phyloP scores from a whole-genome alignment of 2,113 vertebrate species.

The Phalacrocorax carbo region DNA sequence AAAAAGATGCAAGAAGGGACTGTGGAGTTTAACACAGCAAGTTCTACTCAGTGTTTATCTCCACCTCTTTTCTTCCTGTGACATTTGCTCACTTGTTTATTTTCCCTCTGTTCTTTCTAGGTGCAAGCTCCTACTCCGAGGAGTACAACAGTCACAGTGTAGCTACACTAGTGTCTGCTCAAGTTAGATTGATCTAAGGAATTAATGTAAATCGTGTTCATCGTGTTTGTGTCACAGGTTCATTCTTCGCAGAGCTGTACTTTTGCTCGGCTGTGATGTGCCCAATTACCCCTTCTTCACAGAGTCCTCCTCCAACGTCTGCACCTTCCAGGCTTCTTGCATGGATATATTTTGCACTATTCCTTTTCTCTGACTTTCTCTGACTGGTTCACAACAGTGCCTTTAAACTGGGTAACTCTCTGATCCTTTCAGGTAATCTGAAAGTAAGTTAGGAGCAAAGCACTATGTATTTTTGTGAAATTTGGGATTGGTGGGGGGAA shows the following conservation, averaged over 20 bases:
- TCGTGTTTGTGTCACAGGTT: background rate
- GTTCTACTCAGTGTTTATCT: background rate
- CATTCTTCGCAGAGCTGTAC: background rate
- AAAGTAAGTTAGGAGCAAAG: background rate
- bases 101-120: background rate
- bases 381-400: background rate
- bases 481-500: accelerated
- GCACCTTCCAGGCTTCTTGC: background rate
- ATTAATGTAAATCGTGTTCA: background rate
- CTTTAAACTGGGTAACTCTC: background rate
- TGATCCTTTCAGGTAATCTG: background rate
- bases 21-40: background rate
- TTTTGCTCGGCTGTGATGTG: background rate
- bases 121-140: background rate
- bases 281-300: background rate
- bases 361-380: background rate
- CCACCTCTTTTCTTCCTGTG: background rate
- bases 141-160: background rate
- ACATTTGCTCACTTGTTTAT: background rate
- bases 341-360: background rate
- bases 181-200: background rate
- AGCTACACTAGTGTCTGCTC: background rate
- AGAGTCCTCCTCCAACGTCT: background rate
- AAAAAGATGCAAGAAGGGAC: background rate
- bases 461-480: background rate